Percentiles rank a stretch among this genome's conserved stretches.
phyloP scores from a whole-genome alignment of 2,113 vertebrate species.

The Pao palembangensis region DNA sequence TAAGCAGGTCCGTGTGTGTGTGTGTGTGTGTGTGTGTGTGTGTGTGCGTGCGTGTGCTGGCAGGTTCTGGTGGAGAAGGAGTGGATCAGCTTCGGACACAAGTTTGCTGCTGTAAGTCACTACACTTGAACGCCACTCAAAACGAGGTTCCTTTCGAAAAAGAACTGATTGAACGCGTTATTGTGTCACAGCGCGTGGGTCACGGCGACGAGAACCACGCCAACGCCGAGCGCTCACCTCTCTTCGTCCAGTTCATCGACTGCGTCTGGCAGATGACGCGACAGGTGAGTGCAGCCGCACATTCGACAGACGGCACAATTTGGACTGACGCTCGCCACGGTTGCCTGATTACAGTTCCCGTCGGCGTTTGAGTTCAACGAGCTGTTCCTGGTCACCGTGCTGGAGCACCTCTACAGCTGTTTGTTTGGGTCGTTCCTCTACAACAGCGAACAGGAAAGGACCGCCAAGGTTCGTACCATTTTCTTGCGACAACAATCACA shows the following conservation, averaged over 20 bases:
- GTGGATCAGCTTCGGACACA: slow-evolving; percentile 95
- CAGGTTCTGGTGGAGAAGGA: slow-evolving; percentile 91
- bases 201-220: slow-evolving; percentile 91
- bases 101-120: slow-evolving; percentile 85
- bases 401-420: slow-evolving; percentile 97
- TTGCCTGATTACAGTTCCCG: slow-evolving; percentile 80
- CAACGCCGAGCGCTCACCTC: slow-evolving; percentile 91
- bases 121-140: background rate
- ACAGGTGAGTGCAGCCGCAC: slow-evolving; percentile 76
- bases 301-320: too few species aligned
- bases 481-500: background rate
- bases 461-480: slow-evolving; percentile 75
- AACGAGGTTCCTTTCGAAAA: background rate
- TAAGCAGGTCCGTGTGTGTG: background rate
- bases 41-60: background rate
- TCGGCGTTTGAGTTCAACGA: slow-evolving; percentile 96
- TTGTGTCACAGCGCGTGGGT: slow-evolving; percentile 80
- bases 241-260: slow-evolving; percentile 96
- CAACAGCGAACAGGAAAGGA: slow-evolving; percentile 88
- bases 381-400: slow-evolving; percentile 89
- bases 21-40: background rate
- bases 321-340: background rate
- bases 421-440: slow-evolving; percentile 95
- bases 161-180: too few species aligned
- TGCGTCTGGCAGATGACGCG: slow-evolving; percentile 98